Percentiles rank a stretch among this genome's conserved stretches.
Conservation (phyloP, 1,140 invertebrate species). For the Heliothis subflexa region DNA sequence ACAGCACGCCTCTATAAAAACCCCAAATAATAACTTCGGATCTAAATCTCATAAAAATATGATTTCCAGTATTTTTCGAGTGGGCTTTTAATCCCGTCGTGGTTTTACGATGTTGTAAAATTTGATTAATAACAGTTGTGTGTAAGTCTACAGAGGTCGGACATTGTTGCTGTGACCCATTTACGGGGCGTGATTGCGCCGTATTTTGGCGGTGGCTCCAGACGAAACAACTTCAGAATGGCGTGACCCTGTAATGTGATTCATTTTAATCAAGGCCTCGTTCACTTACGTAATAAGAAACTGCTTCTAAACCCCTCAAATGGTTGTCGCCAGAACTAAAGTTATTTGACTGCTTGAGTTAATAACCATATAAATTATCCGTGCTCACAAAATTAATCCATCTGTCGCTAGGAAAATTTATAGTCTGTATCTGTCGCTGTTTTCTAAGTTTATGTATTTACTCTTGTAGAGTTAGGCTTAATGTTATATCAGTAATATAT, state of each 20-base stretch:
- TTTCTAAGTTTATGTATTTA: slow-evolving; percentile 11
- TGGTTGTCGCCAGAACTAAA: slow-evolving; percentile 5
- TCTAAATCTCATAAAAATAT: slow-evolving; percentile 83
- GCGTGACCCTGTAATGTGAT: slow-evolving; percentile 49
- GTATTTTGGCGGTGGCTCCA: slow-evolving; percentile 76
- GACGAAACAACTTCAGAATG: slow-evolving; percentile 73
- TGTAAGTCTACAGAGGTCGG: slow-evolving; percentile 63
- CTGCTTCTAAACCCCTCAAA: slow-evolving; percentile 17
- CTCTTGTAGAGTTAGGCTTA: slow-evolving; percentile 4
- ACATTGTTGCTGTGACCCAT: slow-evolving; percentile 81
- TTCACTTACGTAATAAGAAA: slow-evolving; percentile 23
- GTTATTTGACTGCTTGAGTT: slow-evolving; percentile 10
- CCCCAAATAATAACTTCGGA: slow-evolving; percentile 75
- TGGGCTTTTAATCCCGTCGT: slow-evolving; percentile 69
- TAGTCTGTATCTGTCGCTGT: slow-evolving; percentile 4
- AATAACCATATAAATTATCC: slow-evolving; percentile 37
- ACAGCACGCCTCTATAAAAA: slow-evolving; percentile 71
- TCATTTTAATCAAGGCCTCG: slow-evolving; percentile 58
- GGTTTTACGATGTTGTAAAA: slow-evolving; percentile 81
- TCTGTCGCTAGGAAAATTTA: slow-evolving; percentile 17
- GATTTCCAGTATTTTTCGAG: slow-evolving; percentile 69
- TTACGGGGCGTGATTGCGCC: slow-evolving; percentile 60
- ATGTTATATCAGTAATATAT: neutral
- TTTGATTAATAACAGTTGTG: slow-evolving; percentile 81
- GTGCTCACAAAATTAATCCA: slow-evolving; percentile 27